Base-by-base conservation (phyloP, 2,888 invertebrate genomes). In the Sphecodes monilicornis region DNA sequence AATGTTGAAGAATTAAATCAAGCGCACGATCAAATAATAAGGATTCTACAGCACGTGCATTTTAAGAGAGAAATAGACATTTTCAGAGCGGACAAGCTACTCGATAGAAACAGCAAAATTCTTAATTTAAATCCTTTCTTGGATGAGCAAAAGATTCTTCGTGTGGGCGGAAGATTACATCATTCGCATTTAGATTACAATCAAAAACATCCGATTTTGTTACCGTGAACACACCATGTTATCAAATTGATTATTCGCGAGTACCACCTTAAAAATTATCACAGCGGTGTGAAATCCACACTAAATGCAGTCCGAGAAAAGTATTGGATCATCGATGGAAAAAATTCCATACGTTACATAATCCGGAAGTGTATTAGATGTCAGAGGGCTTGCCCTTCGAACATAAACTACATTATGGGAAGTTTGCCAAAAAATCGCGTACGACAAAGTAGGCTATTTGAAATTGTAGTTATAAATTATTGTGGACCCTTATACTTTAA, bases 401-500 rank as follows among this genome's bases (percentile, higher is more conserved):
- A n/a, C n/a, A 32, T 54, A 16, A 75, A n/a, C 54, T 18, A 18
- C 5, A 54, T 54, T 54, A 54, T 54, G 54, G 54, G 54, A 54
- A 54, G 18, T 75, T 26, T 75, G 8, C 75, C 75, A 13, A 11
- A 32, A 5, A 43, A 64, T n/a, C 64, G 75, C 10, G 66, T 76
- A 2, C n/a, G 4, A 5, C 46, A n/a, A 29, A 6, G 43, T 13
- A 43, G 50, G 22, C 57, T 66, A 29, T 76, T 76, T 13, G 18
- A 71, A 6, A n/a, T n/a, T 18, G 43, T 26, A 0, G 71, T 71
- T 10, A 26, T 64, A 10, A 71, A 78, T 22, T 64, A 36, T 16
- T 71, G 78, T 22, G 71, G 71, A 10, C 78, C 78, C 0, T 43
- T 78, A 32, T 71, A 32, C 22, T 39, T 78, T 4, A 78, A 71